Evolutionary conservation across 1,140 invertebrate species (phyloP).

Genomic region (Ridgeia piscesae): DNA sequence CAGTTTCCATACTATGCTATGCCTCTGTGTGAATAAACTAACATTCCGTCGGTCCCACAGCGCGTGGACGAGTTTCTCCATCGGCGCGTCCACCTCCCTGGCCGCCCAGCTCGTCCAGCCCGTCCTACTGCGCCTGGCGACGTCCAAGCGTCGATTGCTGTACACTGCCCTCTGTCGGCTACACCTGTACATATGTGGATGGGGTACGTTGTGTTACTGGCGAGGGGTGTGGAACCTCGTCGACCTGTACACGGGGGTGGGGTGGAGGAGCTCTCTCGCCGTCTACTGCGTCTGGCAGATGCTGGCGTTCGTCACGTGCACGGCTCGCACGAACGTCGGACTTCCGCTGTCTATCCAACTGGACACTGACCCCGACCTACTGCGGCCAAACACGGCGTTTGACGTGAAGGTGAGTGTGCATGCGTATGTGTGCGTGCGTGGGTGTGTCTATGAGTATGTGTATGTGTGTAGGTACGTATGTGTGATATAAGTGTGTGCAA

Average conservation of each 20-base stretch:
- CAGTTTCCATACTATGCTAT: neutral
- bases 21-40: neutral
- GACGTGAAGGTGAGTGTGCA: neutral
- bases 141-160: neutral
- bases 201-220: conserved; percentile 29
- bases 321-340: conserved; percentile 27
- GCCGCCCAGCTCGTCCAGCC: conserved; percentile 26
- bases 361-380: conserved; percentile 26
- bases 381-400: conserved; percentile 22
- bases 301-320: conserved; percentile 12
- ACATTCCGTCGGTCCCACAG: neutral
- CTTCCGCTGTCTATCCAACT: conserved; percentile 22
- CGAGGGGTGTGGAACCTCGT: conserved; percentile 29
- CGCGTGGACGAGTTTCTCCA: conserved; percentile 22
- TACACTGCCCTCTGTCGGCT: conserved; percentile 23
- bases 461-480: too few relatives aligned
- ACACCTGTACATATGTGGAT: conserved; percentile 25
- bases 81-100: conserved; percentile 24
- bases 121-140: conserved; percentile 6
- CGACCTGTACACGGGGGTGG: conserved; percentile 21
- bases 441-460: too few relatives aligned
- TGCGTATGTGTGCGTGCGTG: too few relatives aligned
- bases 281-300: conserved; percentile 25
- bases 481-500: too few relatives aligned
- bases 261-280: conserved; percentile 15